Evolutionary conservation across 2,888 invertebrate species (phyloP).

Genomic region (Lepeophtheirus nordmannii): DNA sequence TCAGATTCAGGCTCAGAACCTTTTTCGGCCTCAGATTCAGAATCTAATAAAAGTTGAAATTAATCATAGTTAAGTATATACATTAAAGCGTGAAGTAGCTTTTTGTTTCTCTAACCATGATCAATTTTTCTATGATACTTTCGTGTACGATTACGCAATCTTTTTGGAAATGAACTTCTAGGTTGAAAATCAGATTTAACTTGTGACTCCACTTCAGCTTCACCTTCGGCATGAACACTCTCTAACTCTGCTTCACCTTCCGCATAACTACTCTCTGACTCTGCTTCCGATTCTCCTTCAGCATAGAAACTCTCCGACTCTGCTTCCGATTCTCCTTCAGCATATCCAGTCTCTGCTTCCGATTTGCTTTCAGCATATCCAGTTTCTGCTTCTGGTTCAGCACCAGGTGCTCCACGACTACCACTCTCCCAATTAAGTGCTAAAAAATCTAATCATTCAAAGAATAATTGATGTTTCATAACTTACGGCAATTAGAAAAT

Average conservation of each 20-base stretch:
- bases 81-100: too few species aligned
- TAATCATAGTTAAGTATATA: too few species aligned
- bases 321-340: neutral
- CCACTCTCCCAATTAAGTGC: neutral
- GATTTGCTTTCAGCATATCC: neutral
- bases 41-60: too few species aligned
- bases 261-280: neutral
- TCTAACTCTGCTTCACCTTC: slow-evolving; percentile 1
- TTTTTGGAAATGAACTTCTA: neutral
- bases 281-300: slow-evolving; percentile 4
- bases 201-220: neutral
- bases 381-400: neutral
- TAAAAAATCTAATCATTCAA: neutral
- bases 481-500: slow-evolving; percentile 54
- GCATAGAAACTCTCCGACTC: neutral
- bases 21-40: too few species aligned
- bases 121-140: neutral
- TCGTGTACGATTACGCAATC: neutral
- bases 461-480: neutral
- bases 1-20: neutral
- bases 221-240: neutral
- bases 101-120: too few species aligned
- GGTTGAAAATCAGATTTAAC: neutral
- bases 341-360: neutral
- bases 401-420: neutral